Evolutionary conservation across 2,888 invertebrate species (phyloP).

Genomic region (Ditula angustiorana): DNA sequence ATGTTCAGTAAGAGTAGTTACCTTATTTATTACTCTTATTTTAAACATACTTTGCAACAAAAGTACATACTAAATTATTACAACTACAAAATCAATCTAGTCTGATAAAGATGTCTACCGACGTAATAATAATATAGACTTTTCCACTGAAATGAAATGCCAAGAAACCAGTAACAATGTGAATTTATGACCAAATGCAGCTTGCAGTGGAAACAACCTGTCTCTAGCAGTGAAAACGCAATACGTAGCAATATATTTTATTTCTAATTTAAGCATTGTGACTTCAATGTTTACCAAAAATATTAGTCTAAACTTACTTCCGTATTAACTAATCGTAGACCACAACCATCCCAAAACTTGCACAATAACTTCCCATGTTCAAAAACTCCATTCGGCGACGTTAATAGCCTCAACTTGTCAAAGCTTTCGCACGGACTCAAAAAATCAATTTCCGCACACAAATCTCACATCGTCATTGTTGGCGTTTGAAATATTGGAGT

Average conservation of each 20-base stretch:
- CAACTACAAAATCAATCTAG: too few relatives aligned
- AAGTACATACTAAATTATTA: too few relatives aligned
- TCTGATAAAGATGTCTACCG: too few relatives aligned
- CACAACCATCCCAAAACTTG: conserved; percentile 52
- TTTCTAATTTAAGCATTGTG: conserved; percentile 32
- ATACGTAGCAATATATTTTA: conserved; percentile 1
- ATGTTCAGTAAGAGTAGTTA: too few relatives aligned
- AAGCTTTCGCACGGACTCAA: conserved; percentile 80
- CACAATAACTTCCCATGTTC: conserved; percentile 66
- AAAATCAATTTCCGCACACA: conserved; percentile 86
- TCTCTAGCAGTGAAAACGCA: background rate
- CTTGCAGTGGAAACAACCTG: conserved; percentile 10
- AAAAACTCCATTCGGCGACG: conserved; percentile 56
- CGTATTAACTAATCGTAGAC: conserved; percentile 47
- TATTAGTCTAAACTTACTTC: conserved; percentile 52
- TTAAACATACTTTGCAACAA: too few relatives aligned
- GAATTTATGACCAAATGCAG: conserved; percentile 31
- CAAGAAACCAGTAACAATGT: conserved; percentile 26
- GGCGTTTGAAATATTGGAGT: conserved; percentile 77
- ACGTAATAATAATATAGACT: too few relatives aligned
- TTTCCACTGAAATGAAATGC: conserved; percentile 28
- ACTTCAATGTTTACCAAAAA: conserved; percentile 34
- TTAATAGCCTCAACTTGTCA: conserved; percentile 75
- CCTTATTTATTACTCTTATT: too few relatives aligned
- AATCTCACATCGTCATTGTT: conserved; percentile 82